Evolutionary conservation across 2,113 vertebrate genomes (phyloP).

Genomic region (Menura novaehollandiae): DNA sequence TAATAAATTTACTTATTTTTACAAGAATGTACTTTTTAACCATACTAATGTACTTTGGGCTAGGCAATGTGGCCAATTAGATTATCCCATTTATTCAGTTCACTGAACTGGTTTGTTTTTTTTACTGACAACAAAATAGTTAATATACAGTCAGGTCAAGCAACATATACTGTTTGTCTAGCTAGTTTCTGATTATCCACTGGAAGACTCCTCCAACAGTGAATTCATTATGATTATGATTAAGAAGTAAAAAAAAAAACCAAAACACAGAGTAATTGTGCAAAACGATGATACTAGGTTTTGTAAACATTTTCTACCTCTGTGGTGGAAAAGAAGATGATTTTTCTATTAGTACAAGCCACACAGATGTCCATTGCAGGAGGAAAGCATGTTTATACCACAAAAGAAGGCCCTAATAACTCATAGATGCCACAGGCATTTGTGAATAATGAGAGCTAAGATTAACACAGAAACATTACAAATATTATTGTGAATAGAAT

Average conservation of each 20-base stretch:
- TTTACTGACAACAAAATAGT: slow-evolving; percentile 23
- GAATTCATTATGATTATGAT: neutral
- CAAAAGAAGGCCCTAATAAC: slow-evolving; percentile 35
- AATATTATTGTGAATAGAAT: slow-evolving; percentile 32
- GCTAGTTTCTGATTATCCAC: slow-evolving; percentile 11
- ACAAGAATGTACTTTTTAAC: slow-evolving; percentile 38
- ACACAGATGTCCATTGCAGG: slow-evolving; percentile 27
- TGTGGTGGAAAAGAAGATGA: neutral
- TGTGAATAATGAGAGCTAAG: slow-evolving; percentile 54
- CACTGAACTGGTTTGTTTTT: neutral
- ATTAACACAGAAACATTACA: slow-evolving; percentile 59
- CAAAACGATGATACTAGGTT: neutral
- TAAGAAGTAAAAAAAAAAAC: neutral
- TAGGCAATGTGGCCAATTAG: slow-evolving; percentile 25
- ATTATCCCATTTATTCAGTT: slow-evolving; percentile 34
- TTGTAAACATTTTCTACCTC: neutral
- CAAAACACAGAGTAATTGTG: neutral
- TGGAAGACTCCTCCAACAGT: neutral
- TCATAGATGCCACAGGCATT: slow-evolving; percentile 32
- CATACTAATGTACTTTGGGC: slow-evolving; percentile 12
- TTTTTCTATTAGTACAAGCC: slow-evolving; percentile 18
- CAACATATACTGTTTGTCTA: slow-evolving; percentile 36
- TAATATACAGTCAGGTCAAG: slow-evolving; percentile 10
- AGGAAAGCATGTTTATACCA: neutral
- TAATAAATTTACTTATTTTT: neutral